Base-by-base conservation (phyloP, 2,888 invertebrate genomes). In the Ceriagrion tenellum region DNA sequence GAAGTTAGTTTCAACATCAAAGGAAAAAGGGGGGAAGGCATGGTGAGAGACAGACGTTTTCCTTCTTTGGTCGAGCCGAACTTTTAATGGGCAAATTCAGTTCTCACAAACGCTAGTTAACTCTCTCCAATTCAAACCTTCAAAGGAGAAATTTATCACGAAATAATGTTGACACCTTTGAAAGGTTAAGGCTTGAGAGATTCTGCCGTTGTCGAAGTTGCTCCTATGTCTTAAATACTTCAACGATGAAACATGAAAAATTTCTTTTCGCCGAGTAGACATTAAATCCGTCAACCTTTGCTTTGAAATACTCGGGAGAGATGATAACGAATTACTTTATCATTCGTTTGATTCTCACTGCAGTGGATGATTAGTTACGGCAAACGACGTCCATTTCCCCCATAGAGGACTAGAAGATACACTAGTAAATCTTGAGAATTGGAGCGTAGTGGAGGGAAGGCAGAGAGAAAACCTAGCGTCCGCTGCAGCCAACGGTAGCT, bases 1-100 rank as follows among this genome's bases (percentile, higher is more conserved):
- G 81, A 81, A 81, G 81, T 81, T 81, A 35, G 81, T 81, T 81
- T 81, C 81, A 59, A 20, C 59, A 81, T 81, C 81, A 81, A 81
- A 81, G 81, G 81, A 81, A n/a, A 69, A 23, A n/a, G 69, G 69
- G 69, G 47, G 69, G 59, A 2, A n/a, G 3, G 69, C 20, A 81
- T 30, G 81, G 81, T 18, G 35, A 81, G 16, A 81, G 81, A 81
- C 30, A 81, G 81, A 81, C 81, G 35, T 81, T 81, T 18, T 81
- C 35, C 35, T 81, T 81, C 81, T 81, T 81, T 81, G 81, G 81
- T 18, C 12, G 81, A 35, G 81, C 81, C 81, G 81, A 81, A 35
- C 26, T 81, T 35, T 81, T 81, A 81, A 81, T 81, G 35, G 81
- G 81, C 13, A 69, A 26, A 69, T 35, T 13, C 30, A 35, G 35